Base-by-base conservation (phyloP, 1,140 invertebrate genomes). In the Euura lappo region DNA sequence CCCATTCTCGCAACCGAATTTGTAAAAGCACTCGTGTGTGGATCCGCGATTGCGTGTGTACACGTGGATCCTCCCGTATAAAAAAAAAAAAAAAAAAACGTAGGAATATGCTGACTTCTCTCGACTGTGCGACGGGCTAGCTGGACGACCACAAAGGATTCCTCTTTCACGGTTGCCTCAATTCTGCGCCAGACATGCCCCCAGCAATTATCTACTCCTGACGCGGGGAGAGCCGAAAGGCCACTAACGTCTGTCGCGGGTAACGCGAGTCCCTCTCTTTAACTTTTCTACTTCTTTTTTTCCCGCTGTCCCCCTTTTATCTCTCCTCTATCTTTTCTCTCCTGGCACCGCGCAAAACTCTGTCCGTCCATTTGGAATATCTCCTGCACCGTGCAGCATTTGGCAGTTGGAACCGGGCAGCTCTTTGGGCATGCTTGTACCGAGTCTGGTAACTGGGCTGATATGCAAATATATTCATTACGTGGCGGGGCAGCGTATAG, bases 41-140 rank as follows among this genome's bases (percentile, higher is more conserved):
- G 28, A 28, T 28, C 0, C 28, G 28, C 28, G 28, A 28, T 28
- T 28, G 28, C 28, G 28, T 28, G 28, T 28, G 28, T 28, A 28
- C 28, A 28, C 28, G 28, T 28, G 28, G 28, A 28, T 28, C 28
- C 28, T 28, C 28, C 28, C 0, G 28, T 28, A 28, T 28, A 13
- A 10, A 44, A 68, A 68, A 10, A 42, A 3, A 13, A 64, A 64
- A 64, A 10, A 13, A 64, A 64, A 13, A 64, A 44, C 4, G 69
- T 44, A 10, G 77, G 86, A 87, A 87, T 87, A 86, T 87, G 86
- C 85, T 86, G 86, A 88, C 86, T 87, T 87, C 85, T 86, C 51
- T 84, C 81, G 86, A 80, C 81, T 76, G 72, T 74, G 76, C 76
- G 79, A 67, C 45, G 71, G 46, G 64, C 72, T 69, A 28, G 28